phyloP scores from a whole-genome alignment of 2,888 invertebrate species.

The Dicycla oo region DNA sequence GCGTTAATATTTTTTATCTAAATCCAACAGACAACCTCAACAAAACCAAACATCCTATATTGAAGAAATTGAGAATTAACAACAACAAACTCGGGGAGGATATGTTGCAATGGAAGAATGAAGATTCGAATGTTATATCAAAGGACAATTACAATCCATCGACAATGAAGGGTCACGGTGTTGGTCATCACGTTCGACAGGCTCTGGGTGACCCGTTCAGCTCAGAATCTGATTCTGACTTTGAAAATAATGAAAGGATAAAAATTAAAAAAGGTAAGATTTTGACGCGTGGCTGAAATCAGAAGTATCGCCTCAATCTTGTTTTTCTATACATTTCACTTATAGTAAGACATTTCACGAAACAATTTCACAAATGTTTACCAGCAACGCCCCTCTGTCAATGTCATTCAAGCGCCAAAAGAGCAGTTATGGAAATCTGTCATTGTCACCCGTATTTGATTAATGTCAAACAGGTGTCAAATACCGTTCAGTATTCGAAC shows the following conservation, averaged over 20 bases:
- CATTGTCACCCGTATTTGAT: too few relatives aligned
- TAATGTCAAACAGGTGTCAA: too few relatives aligned
- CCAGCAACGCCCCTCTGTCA: too few relatives aligned
- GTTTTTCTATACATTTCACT: too few relatives aligned
- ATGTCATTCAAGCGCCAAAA: too few relatives aligned
- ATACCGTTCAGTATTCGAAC: too few relatives aligned
- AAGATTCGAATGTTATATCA: background rate
- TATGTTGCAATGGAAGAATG: background rate
- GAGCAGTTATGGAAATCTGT: too few relatives aligned
- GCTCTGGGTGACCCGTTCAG: background rate
- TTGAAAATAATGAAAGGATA: background rate
- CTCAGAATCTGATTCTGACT: background rate
- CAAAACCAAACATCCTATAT: background rate
- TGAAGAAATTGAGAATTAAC: background rate
- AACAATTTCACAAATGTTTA: too few relatives aligned
- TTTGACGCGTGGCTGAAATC: too few relatives aligned
- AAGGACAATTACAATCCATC: background rate
- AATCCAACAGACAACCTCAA: background rate
- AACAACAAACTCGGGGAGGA: background rate
- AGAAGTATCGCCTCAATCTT: too few relatives aligned
- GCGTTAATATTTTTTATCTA: background rate
- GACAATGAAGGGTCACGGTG: background rate
- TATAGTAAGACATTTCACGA: too few relatives aligned
- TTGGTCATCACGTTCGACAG: background rate
- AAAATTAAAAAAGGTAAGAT: conserved; percentile 6